These are phyloP conservation scores for Saccostrea cuccullata DNA, from an alignment of 1,140 invertebrate genomes.

Conservation along the genomic window DNA sequence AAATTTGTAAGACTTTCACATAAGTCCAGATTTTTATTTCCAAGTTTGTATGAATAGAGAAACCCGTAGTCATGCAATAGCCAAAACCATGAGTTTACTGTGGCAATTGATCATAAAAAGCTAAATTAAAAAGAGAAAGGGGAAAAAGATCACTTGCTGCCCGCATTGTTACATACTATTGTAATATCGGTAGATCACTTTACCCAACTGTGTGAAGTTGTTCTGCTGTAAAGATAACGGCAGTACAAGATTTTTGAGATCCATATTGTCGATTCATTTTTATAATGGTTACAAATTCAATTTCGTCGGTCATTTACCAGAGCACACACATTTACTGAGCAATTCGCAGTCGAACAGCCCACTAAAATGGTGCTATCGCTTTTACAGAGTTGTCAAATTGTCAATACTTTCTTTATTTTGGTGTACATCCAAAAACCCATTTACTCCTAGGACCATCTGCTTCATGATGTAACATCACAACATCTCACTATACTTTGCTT, in stretches of 20 bases:
- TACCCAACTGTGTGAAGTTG: background rate
- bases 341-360: background rate
- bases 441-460: background rate
- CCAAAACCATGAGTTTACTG: no score
- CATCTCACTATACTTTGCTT: background rate
- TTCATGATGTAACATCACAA: background rate
- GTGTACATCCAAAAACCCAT: background rate
- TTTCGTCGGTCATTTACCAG: background rate
- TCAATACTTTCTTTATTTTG: background rate
- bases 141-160: background rate
- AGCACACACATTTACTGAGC: background rate
- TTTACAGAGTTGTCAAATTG: background rate
- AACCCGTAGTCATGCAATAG: no score
- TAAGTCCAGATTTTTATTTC: no score
- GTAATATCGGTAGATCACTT: background rate
- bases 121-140: background rate
- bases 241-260: background rate
- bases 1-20: no score
- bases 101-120: background rate
- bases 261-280: background rate
- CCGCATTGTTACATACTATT: background rate
- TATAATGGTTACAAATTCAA: slow-evolving; percentile 27
- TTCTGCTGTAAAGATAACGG: background rate
- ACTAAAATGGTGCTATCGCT: background rate
- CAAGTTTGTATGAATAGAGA: no score